phyloP scores from a whole-genome alignment of 2,113 vertebrate genomes.

The Cyphomyrus discorhynchus region DNA sequence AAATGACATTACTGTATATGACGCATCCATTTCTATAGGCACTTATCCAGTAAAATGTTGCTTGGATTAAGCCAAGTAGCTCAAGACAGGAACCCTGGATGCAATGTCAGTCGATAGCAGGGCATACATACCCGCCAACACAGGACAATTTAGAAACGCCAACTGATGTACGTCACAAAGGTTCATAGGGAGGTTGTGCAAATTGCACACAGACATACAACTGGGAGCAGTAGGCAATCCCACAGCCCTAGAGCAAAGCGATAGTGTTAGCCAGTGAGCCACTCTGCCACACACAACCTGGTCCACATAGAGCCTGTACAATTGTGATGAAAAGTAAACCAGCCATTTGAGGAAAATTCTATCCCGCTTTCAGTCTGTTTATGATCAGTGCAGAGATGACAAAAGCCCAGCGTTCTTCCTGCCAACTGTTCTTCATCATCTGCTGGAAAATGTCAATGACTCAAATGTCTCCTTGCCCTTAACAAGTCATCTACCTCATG shows the following conservation, averaged over 20 bases:
- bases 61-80: neutral
- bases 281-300: neutral
- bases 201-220: neutral
- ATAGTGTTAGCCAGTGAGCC: neutral
- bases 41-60: neutral
- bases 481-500: slow-evolving; percentile 13
- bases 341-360: neutral
- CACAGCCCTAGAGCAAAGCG: neutral
- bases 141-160: neutral
- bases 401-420: neutral
- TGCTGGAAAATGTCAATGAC: slow-evolving; percentile 17
- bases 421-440: slow-evolving; percentile 7
- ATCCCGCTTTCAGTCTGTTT: neutral
- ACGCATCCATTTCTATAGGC: neutral
- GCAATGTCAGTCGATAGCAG: neutral
- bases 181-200: neutral
- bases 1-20: neutral
- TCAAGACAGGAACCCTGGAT: neutral
- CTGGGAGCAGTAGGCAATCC: neutral
- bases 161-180: neutral
- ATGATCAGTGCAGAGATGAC: neutral
- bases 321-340: neutral
- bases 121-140: neutral
- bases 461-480: slow-evolving; percentile 8
- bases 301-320: neutral